These are phyloP conservation scores for Synergus laeviventris DNA, from an alignment of 2,888 invertebrate species.

Conservation along the genomic window DNA sequence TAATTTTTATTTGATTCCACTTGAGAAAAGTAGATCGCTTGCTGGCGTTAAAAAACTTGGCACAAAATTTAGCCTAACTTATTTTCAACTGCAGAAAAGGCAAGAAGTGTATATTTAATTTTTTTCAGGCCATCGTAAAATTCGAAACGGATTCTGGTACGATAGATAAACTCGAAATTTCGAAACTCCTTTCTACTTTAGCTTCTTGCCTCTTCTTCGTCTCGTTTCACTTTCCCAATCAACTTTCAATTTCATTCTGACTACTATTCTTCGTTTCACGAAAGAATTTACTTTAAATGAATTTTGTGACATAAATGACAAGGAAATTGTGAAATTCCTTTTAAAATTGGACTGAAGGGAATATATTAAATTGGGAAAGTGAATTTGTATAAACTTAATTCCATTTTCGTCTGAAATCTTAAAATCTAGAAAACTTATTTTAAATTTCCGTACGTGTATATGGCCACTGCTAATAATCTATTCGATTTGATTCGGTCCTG, in stretches of 20 bases:
- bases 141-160: background rate
- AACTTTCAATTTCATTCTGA: slow-evolving; percentile 11
- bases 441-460: slow-evolving; percentile 24
- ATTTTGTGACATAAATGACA: background rate
- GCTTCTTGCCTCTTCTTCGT: slow-evolving; percentile 35
- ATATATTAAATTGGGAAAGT: slow-evolving; percentile 5
- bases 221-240: slow-evolving; percentile 32
- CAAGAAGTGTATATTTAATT: slow-evolving; percentile 23
- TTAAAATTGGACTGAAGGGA: background rate
- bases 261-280: background rate
- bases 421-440: slow-evolving; percentile 26
- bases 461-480: slow-evolving; percentile 27
- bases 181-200: slow-evolving; percentile 28
- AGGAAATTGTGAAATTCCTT: background rate
- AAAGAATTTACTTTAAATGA: background rate
- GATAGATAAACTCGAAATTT: slow-evolving; percentile 2
- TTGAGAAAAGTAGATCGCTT: slow-evolving; percentile 53
- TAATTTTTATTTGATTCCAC: slow-evolving; percentile 3
- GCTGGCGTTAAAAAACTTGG: slow-evolving; percentile 61
- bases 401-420: slow-evolving; percentile 12
- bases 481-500: slow-evolving; percentile 34
- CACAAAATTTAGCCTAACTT: slow-evolving; percentile 59
- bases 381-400: background rate
- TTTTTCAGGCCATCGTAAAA: slow-evolving; percentile 14
- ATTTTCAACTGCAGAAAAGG: slow-evolving; percentile 37